A percentile compares a stretch with the other conserved stretches of the same genome.
phyloP scores from a whole-genome alignment of 2,888 invertebrate genomes.

The Drosophila dives region DNA sequence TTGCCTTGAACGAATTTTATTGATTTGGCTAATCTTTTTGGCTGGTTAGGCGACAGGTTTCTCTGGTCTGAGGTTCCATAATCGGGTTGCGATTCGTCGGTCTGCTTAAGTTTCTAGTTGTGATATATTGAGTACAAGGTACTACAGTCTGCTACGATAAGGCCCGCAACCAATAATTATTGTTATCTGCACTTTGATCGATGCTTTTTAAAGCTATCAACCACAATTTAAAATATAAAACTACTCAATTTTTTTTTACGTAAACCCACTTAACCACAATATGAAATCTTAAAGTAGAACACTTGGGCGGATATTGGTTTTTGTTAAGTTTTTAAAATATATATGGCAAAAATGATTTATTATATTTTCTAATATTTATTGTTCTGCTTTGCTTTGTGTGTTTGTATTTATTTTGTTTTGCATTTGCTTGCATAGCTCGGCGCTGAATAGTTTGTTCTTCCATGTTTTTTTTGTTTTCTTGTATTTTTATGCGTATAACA shows the following conservation, averaged over 20 bases:
- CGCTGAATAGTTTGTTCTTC: constrained; percentile 15
- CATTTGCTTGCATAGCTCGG: constrained; percentile 35
- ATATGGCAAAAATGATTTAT: constrained; percentile 52
- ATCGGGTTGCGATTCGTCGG: constrained; percentile 29
- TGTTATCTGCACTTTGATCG: constrained; percentile 61
- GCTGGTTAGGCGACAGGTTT: constrained; percentile 14
- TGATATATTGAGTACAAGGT: constrained; percentile 55
- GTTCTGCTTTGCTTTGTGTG: constrained; percentile 64
- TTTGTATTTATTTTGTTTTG: background rate
- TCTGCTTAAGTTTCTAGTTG: constrained; percentile 14
- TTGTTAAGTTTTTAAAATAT: constrained; percentile 29
- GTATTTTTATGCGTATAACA: constrained; percentile 65
- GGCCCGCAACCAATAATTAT: constrained; percentile 15
- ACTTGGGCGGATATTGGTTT: background rate
- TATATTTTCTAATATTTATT: constrained; percentile 69
- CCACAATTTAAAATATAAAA: constrained; percentile 3
- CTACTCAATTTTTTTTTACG: background rate
- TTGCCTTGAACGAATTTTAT: constrained; percentile 41
- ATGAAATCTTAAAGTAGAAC: constrained; percentile 26
- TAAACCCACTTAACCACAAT: constrained; percentile 20
- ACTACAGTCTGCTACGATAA: constrained; percentile 37
- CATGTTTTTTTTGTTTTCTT: background rate
- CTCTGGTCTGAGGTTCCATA: constrained; percentile 12
- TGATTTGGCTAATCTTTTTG: constrained; percentile 55
- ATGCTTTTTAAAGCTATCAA: constrained; percentile 55